These are phyloP conservation scores for Pipistrellus nathusii DNA, from an alignment of 2,797 vertebrate species.

Conservation along the genomic window DNA sequence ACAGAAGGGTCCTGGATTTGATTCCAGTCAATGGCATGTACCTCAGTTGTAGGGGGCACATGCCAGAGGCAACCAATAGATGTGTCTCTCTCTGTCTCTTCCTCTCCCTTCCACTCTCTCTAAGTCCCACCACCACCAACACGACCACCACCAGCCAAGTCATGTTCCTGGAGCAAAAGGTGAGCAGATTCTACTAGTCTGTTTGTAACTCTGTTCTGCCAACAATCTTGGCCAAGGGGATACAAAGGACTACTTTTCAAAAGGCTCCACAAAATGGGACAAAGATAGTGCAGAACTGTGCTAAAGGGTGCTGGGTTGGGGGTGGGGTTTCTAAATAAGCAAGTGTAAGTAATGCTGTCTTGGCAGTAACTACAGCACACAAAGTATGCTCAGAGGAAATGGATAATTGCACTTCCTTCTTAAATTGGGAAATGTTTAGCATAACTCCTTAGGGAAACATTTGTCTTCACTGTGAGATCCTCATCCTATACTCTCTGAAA, in stretches of 20 bases:
- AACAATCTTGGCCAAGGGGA: background rate
- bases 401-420: background rate
- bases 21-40: background rate
- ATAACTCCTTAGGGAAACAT: background rate
- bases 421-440: background rate
- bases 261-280: background rate
- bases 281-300: background rate
- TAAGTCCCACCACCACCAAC: background rate
- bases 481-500: background rate
- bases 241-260: background rate
- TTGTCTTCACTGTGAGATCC: background rate
- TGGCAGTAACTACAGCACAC: background rate
- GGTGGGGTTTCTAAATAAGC: background rate
- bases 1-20: background rate
- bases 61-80: background rate
- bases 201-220: background rate
- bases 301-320: fast-evolving
- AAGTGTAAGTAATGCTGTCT: background rate
- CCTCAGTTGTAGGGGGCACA: background rate
- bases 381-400: background rate
- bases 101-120: background rate
- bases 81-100: background rate
- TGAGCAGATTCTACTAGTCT: background rate
- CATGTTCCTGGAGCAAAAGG: background rate
- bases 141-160: background rate